phyloP scores from a whole-genome alignment of 2,113 vertebrate genomes.

The Centrocercus urophasianus region DNA sequence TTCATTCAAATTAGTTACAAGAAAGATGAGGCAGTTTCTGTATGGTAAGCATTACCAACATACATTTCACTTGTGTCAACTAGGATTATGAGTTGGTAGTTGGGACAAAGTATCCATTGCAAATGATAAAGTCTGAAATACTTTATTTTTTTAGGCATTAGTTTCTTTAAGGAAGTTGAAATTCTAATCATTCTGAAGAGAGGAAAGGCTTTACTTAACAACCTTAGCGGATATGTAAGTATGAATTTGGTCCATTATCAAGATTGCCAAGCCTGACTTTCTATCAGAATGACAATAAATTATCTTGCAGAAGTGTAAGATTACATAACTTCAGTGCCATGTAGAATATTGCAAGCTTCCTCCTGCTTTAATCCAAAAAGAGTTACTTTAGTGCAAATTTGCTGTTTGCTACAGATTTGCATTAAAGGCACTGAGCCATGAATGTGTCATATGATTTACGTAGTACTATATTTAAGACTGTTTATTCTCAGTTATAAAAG shows the following conservation, averaged over 20 bases:
- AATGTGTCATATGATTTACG: not conserved
- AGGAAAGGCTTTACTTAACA: constrained; percentile 2
- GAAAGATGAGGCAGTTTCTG: not conserved
- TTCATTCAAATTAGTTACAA: not conserved
- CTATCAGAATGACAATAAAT: not conserved
- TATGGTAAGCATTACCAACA: not conserved
- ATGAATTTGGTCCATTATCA: not conserved
- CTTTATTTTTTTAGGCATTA: not conserved
- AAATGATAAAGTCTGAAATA: not conserved
- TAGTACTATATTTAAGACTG: not conserved
- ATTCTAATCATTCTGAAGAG: not conserved
- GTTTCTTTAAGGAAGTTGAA: not conserved
- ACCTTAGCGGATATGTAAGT: constrained; percentile 7
- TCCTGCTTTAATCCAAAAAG: constrained; percentile 26
- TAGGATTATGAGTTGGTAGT: constrained; percentile 31
- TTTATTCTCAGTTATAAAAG: not conserved
- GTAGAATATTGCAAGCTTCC: constrained; percentile 24
- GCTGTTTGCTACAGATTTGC: not conserved
- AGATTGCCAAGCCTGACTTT: not conserved
- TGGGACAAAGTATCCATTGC: not conserved
- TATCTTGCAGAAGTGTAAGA: constrained; percentile 3
- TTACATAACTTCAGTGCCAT: not conserved
- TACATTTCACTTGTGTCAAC: constrained; percentile 11
- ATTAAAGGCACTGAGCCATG: not conserved
- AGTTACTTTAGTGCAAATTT: constrained; percentile 18